These are phyloP conservation scores for Eupithecia subfuscata DNA, from an alignment of 2,888 invertebrate genomes.

Conservation along the genomic window DNA sequence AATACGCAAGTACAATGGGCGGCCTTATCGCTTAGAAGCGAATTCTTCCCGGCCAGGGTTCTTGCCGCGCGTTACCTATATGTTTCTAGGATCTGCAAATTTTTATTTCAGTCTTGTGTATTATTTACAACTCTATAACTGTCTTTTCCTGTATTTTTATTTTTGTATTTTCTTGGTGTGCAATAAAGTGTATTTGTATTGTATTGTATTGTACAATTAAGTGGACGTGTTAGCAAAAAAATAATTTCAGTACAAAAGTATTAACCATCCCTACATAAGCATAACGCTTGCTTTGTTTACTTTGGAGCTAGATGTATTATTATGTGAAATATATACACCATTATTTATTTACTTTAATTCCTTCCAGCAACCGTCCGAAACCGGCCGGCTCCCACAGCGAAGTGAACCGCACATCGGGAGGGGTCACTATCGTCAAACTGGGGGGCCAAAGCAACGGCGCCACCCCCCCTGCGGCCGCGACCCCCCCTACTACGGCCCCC, in stretches of 20 bases:
- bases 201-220: too few relatives aligned
- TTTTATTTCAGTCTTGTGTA: too few relatives aligned
- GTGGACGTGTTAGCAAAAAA: background rate
- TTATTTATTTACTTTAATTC: background rate
- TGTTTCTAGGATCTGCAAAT: too few relatives aligned
- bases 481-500: conserved; percentile 26
- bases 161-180: too few relatives aligned
- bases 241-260: background rate
- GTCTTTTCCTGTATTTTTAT: too few relatives aligned
- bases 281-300: background rate
- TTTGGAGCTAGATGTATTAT: background rate
- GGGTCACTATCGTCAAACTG: conserved; percentile 91
- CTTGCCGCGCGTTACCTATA: too few relatives aligned
- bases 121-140: too few relatives aligned
- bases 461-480: conserved; percentile 54
- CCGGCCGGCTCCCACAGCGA: conserved; percentile 76
- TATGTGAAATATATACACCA: background rate
- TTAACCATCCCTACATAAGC: background rate
- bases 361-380: conserved; percentile 66
- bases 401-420: conserved; percentile 88
- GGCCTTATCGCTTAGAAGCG: too few relatives aligned
- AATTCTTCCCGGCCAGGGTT: too few relatives aligned
- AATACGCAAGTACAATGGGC: too few relatives aligned
- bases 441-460: conserved; percentile 66
- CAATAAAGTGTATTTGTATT: too few relatives aligned